These are phyloP conservation scores for Misgurnus anguillicaudatus DNA, from an alignment of 2,113 vertebrate species.

Conservation along the genomic window DNA sequence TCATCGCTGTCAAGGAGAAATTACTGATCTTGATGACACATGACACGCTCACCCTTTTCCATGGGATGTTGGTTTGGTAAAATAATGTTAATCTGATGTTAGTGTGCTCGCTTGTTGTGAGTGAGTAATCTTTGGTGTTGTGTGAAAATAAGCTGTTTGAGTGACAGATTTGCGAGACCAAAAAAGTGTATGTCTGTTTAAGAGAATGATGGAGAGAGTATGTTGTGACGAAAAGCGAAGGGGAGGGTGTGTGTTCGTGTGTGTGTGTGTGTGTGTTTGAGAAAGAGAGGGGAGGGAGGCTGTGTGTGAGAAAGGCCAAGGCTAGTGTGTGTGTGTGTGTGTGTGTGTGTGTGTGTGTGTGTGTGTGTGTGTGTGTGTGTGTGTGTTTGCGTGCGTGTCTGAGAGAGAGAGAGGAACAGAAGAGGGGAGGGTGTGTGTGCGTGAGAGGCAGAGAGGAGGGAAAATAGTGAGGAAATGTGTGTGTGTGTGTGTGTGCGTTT, in stretches of 20 bases:
- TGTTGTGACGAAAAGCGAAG: slow-evolving; percentile 61
- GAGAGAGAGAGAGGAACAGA: slow-evolving; percentile 61
- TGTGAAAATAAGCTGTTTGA: slow-evolving; percentile 36
- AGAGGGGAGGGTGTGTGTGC: slow-evolving; percentile 58
- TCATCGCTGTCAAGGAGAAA: background rate
- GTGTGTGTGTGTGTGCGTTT: slow-evolving; percentile 43
- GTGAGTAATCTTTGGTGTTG: slow-evolving; percentile 34
- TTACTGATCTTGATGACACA: background rate
- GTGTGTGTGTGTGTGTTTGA: slow-evolving; percentile 51
- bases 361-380: slow-evolving; percentile 24
- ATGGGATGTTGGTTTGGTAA: background rate
- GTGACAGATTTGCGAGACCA: slow-evolving; percentile 49
- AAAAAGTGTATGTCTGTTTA: slow-evolving; percentile 63
- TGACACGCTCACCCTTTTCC: background rate
- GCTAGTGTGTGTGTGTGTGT: slow-evolving; percentile 44
- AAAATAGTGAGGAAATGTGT: slow-evolving; percentile 42
- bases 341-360: slow-evolving; percentile 14
- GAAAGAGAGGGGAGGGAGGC: slow-evolving; percentile 47
- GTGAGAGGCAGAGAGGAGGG: slow-evolving; percentile 40
- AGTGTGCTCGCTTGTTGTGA: slow-evolving; percentile 18
- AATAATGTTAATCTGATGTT: background rate
- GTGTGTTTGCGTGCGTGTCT: slow-evolving; percentile 25
- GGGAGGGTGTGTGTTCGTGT: slow-evolving; percentile 49
- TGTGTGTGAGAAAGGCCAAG: slow-evolving; percentile 37
- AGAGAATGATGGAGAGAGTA: slow-evolving; percentile 61